Base-by-base conservation (phyloP, 1,140 invertebrate species). In the Sinonovacula constricta region DNA sequence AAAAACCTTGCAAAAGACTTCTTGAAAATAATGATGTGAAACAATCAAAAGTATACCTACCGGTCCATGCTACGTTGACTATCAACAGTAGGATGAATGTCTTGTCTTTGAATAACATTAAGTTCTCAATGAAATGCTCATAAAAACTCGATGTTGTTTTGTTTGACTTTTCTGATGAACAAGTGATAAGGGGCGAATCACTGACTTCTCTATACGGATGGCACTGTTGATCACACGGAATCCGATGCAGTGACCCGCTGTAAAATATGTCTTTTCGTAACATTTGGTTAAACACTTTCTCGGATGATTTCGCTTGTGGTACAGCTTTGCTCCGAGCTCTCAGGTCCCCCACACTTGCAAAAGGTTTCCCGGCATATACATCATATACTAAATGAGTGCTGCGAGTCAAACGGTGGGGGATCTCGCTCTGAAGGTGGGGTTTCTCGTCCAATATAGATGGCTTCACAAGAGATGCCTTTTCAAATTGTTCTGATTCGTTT, bases 181-280 rank as follows among this genome's bases (percentile, higher is more conserved):
- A n/a, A n/a, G n/a, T n/a, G n/a, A n/a, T 10, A 63, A 49, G 3
- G 10, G 2, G 15, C n/a, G 1, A 33, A 59, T 0, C 15, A 14
- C 7, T 18, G 71, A 54, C 39, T 65, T 39, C 26, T 74, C 59
- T 31, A 30, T 45, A n/a, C n/a, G n/a, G n/a, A n/a, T n/a, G n/a
- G n/a, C n/a, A n/a, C n/a, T n/a, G n/a, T n/a, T n/a, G n/a, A n/a
- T n/a, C n/a, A n/a, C n/a, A n/a, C n/a, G n/a, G n/a, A n/a, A n/a
- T n/a, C n/a, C n/a, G n/a, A n/a, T n/a, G 39, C 7, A 88, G 33
- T 62, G 85, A 86, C 31, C 86, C 86, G 56, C 85, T 85, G 70
- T 88, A 88, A 57, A 86, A 88, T 26, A 87, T 83, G 45, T 88
- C 86, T 31, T 77, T 83, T 33, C 77, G 66, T 39, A 65, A 63